A percentile compares a stretch with the other conserved stretches of the same genome.
Conservation (phyloP, 1,140 invertebrate species). For the Berghia stephanieae region DNA sequence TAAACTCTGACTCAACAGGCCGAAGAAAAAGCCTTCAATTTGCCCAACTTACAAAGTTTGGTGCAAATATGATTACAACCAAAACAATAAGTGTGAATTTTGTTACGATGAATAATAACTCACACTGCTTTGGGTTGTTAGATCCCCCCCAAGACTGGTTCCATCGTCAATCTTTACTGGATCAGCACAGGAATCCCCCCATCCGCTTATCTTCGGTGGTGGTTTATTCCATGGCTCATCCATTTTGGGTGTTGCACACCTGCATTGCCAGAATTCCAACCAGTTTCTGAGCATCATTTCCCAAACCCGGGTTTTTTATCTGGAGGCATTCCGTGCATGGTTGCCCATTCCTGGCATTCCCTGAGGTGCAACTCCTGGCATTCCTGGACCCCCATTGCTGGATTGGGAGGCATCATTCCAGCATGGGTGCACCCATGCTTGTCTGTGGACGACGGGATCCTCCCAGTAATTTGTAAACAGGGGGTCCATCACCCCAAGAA, state of each 20-base stretch:
- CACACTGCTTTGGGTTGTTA: conserved; percentile 44
- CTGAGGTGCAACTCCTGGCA: conserved; percentile 30
- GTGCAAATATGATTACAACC: too few relatives aligned
- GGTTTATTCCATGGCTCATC: conserved; percentile 34
- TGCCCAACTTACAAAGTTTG: too few relatives aligned
- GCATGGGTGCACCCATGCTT: conserved; percentile 19
- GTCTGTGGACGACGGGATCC: conserved; percentile 70
- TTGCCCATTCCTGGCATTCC: conserved; percentile 23
- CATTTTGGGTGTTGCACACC: conserved; percentile 3
- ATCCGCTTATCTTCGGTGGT: conserved; percentile 31
- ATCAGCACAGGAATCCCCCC: conserved; percentile 37
- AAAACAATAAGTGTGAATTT: too few relatives aligned
- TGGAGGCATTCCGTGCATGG: conserved; percentile 38
- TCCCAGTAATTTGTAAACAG: conserved; percentile 69
- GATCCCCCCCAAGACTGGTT: conserved; percentile 50
- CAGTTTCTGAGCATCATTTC: conserved; percentile 43
- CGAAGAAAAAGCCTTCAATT: too few relatives aligned
- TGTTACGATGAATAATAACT: neutral
- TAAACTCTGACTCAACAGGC: too few relatives aligned
- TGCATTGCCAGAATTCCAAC: neutral
- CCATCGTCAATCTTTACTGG: conserved; percentile 49
- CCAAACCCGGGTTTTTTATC: conserved; percentile 53
- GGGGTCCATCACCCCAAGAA: conserved; percentile 46
- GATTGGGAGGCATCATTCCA: conserved; percentile 23
- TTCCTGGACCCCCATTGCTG: conserved; percentile 33